phyloP scores from a whole-genome alignment of 2,797 vertebrate genomes.

The Crenichthys baileyi region DNA sequence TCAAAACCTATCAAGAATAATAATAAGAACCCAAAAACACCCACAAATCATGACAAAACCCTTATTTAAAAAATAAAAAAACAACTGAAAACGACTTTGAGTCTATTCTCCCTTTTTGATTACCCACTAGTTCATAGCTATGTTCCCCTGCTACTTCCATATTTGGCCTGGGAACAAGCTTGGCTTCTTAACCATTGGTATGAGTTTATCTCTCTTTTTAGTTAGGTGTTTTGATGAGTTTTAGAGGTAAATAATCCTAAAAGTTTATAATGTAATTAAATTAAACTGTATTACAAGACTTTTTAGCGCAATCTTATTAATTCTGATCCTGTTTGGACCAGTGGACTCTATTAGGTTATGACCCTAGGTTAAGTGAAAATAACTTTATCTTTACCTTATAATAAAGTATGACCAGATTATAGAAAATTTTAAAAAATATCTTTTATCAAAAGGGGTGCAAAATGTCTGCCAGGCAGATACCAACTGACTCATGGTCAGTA shows the following conservation, averaged over 20 bases:
- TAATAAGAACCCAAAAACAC: too few species aligned
- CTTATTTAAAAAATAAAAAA: too few species aligned
- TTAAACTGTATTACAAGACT: neutral
- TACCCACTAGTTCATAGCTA: too few species aligned
- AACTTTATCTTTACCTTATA: neutral
- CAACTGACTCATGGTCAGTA: too few species aligned
- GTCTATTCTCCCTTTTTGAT: neutral
- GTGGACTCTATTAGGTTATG: neutral
- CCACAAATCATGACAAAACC: too few species aligned
- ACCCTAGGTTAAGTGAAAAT: neutral
- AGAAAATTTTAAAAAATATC: neutral
- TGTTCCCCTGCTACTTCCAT: neutral
- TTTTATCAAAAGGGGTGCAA: neutral
- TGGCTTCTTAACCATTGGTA: neutral
- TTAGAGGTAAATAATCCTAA: neutral
- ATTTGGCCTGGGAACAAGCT: neutral
- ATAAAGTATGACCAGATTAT: neutral
- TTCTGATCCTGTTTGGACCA: neutral
- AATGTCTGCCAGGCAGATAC: neutral
- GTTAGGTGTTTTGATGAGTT: neutral
- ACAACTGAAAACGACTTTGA: too few species aligned
- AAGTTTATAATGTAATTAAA: neutral
- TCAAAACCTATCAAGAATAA: too few species aligned
- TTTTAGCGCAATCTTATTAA: too few species aligned
- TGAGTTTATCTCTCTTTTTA: neutral